These are phyloP conservation scores for Ooceraea biroi DNA, from an alignment of 1,140 invertebrate genomes.

Conservation along the genomic window DNA sequence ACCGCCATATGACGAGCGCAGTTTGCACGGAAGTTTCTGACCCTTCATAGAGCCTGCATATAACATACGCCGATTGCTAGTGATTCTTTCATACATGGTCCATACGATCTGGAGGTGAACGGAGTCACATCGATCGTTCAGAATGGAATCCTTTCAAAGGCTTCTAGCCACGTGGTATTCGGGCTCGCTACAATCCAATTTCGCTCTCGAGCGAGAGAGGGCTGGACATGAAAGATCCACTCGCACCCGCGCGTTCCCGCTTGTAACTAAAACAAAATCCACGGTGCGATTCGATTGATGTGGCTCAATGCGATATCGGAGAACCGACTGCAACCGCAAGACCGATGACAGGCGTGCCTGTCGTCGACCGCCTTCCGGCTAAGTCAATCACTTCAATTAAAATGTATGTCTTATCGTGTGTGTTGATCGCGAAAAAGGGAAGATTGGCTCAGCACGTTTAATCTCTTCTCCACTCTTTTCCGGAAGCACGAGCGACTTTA, in stretches of 20 bases:
- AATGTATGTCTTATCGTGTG: not conserved
- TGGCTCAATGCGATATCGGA: constrained; percentile 40
- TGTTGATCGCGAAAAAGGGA: not conserved
- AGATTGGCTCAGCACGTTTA: not conserved
- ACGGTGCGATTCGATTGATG: constrained; percentile 51
- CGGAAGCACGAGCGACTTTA: not conserved
- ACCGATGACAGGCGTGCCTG: not conserved
- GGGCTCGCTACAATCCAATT: constrained; percentile 59
- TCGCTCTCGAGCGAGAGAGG: constrained; percentile 29
- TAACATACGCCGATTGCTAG: constrained; percentile 12
- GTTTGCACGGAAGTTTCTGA: constrained; percentile 16
- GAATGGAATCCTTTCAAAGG: constrained; percentile 51
- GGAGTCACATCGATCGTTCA: constrained; percentile 31
- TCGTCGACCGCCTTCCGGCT: not conserved
- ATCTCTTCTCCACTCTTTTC: not conserved
- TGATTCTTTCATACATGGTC: constrained; percentile 42
- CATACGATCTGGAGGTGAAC: constrained; percentile 17
- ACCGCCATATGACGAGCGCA: not conserved
- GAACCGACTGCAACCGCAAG: constrained; percentile 1
- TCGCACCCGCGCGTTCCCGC: constrained; percentile 9
- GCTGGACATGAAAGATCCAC: constrained; percentile 45
- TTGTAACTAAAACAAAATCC: constrained; percentile 55
- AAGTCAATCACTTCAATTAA: constrained; percentile 47
- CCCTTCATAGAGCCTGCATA: constrained; percentile 5
- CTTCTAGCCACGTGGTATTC: constrained; percentile 42